A percentile compares a stretch with the other conserved stretches of the same genome.
These are phyloP conservation scores for Agriopis marginaria DNA, from an alignment of 2,888 invertebrate species.

Conservation along the genomic window DNA sequence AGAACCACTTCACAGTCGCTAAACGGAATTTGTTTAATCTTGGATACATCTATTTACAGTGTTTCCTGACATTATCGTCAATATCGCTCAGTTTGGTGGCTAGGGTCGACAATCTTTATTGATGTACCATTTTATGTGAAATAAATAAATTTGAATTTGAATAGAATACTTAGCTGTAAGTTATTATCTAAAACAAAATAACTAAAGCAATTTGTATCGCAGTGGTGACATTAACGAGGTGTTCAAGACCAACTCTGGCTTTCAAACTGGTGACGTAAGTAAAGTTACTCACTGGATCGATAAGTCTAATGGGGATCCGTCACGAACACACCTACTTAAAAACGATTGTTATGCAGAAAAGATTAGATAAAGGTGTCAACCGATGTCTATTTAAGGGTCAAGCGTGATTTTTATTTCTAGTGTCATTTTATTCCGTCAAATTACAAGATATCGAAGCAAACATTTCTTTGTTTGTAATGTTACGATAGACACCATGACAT, in stretches of 20 bases:
- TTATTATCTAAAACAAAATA: too few species aligned
- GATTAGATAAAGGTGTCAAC: constrained; percentile 22
- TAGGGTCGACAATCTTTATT: too few species aligned
- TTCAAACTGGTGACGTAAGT: constrained; percentile 42
- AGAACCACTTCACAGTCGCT: background rate
- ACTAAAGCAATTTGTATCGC: constrained; percentile 31
- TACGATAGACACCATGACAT: too few species aligned
- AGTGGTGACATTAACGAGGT: constrained; percentile 40
- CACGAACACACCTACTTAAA: constrained; percentile 38
- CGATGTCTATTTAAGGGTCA: too few species aligned
- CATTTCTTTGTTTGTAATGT: too few species aligned
- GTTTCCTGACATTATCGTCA: background rate
- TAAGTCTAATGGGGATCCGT: constrained; percentile 39
- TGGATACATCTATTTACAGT: background rate
- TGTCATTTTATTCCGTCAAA: too few species aligned
- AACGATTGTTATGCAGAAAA: constrained; percentile 30
- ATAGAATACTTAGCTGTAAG: too few species aligned
- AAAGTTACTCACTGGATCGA: constrained; percentile 42
- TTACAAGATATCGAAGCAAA: too few species aligned
- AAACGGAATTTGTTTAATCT: background rate
- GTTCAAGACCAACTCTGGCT: constrained; percentile 32
- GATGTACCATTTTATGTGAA: too few species aligned
- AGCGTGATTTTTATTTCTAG: too few species aligned
- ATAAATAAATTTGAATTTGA: too few species aligned
- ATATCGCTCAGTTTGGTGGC: too few species aligned